phyloP scores from a whole-genome alignment of 2,113 vertebrate genomes.

The Piprites chloris region DNA sequence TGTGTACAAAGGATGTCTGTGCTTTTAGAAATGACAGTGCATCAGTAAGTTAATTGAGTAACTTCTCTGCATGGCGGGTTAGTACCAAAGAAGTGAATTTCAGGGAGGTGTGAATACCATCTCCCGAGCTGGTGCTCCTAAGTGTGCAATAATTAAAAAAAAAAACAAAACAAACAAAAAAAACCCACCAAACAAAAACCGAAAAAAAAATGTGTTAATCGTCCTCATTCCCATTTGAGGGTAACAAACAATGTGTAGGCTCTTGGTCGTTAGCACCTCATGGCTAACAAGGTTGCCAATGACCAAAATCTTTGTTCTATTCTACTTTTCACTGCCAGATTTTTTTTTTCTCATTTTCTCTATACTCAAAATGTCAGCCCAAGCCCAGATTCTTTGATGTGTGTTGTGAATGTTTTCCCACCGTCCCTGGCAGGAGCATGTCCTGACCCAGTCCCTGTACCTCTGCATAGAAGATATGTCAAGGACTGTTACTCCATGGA shows the following conservation, averaged over 20 bases:
- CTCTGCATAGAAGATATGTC: background rate
- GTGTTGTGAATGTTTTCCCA: background rate
- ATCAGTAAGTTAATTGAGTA: background rate
- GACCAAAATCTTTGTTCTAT: background rate
- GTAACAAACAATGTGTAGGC: background rate
- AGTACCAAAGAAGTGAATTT: background rate
- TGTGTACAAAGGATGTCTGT: background rate
- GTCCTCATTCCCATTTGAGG: background rate
- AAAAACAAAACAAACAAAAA: too few species aligned
- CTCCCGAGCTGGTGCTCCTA: background rate
- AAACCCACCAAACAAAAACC: too few species aligned
- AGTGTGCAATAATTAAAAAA: background rate
- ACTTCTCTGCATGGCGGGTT: background rate
- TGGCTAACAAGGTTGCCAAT: background rate
- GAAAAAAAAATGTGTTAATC: background rate
- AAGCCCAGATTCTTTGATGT: background rate
- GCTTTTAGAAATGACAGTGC: background rate
- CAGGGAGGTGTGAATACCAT: background rate
- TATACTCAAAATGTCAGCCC: background rate
- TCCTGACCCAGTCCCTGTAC: background rate
- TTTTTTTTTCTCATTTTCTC: background rate
- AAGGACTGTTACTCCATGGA: background rate
- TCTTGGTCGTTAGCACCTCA: background rate
- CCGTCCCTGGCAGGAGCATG: accelerated
- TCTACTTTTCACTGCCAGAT: background rate